Conservation (phyloP, 2,888 invertebrate genomes). For the Teleiodes luculella region DNA sequence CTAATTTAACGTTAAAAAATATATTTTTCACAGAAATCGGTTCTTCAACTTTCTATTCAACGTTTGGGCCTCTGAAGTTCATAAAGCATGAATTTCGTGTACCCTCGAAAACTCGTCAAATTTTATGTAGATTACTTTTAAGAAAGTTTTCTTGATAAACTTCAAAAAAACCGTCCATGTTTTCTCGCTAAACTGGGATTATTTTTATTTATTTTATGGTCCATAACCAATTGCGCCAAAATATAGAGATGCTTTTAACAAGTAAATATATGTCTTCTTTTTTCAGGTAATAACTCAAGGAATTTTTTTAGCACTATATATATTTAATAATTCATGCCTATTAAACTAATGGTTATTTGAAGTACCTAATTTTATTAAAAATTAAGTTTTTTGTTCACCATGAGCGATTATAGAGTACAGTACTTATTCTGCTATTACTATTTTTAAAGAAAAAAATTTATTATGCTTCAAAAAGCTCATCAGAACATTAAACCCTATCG, state of each 20-base stretch:
- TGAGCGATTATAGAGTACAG: no score
- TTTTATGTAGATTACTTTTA: slow-evolving; percentile 8
- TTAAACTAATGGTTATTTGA: no score
- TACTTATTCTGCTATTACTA: no score
- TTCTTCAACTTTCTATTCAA: background rate
- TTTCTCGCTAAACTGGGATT: no score
- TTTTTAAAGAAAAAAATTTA: background rate
- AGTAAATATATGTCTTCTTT: background rate
- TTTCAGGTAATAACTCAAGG: background rate
- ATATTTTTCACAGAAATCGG: background rate
- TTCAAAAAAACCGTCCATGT: background rate
- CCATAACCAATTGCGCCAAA: no score
- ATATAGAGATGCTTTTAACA: background rate
- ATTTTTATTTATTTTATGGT: no score
- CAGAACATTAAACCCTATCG: background rate
- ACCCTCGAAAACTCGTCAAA: background rate
- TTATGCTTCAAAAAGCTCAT: background rate
- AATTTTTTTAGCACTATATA: background rate
- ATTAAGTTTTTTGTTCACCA: no score
- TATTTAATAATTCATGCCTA: no score
- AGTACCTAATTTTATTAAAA: no score
- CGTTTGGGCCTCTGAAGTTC: background rate
- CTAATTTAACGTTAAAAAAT: background rate
- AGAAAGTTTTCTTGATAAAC: background rate
- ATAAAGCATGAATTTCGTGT: slow-evolving; percentile 1